Conservation (phyloP, 2,888 invertebrate genomes). For the Zygaena filipendulae region DNA sequence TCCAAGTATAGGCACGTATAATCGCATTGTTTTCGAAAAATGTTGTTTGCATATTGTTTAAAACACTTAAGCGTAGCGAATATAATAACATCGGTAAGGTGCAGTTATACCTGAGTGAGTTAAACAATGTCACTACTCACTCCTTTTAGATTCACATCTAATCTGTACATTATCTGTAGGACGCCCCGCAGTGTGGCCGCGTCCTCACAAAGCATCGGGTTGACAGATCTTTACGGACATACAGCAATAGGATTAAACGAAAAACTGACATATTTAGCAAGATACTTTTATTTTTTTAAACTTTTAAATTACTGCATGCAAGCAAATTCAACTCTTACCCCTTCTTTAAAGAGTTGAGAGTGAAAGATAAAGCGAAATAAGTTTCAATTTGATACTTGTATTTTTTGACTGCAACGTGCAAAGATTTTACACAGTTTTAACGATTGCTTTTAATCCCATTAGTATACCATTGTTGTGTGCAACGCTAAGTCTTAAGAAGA, state of each 20-base stretch:
- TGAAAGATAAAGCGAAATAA: too few relatives aligned
- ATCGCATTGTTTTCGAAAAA: conserved; percentile 55
- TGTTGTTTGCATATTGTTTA: conserved; percentile 60
- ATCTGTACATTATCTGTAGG: conserved; percentile 56
- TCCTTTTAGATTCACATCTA: conserved; percentile 58
- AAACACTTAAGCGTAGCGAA: conserved; percentile 35
- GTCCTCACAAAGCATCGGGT: conserved; percentile 64
- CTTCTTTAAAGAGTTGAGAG: too few relatives aligned
- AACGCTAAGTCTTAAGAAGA: too few relatives aligned
- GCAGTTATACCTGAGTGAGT: conserved; percentile 45
- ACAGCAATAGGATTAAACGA: conserved; percentile 52
- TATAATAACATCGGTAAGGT: conserved; percentile 21
- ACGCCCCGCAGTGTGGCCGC: conserved; percentile 51
- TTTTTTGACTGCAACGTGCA: too few relatives aligned
- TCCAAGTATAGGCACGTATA: too few relatives aligned
- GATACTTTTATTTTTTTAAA: too few relatives aligned
- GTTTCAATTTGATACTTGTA: too few relatives aligned
- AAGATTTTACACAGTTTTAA: too few relatives aligned
- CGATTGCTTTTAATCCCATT: too few relatives aligned
- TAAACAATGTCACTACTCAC: conserved; percentile 57
- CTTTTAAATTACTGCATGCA: too few relatives aligned
- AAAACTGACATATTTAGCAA: conserved; percentile 41
- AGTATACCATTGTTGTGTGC: too few relatives aligned
- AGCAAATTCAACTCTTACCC: too few relatives aligned
- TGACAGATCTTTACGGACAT: conserved; percentile 59